Base-by-base conservation (phyloP, 2,888 invertebrate species). In the Zhuqinia jingwanae region DNA sequence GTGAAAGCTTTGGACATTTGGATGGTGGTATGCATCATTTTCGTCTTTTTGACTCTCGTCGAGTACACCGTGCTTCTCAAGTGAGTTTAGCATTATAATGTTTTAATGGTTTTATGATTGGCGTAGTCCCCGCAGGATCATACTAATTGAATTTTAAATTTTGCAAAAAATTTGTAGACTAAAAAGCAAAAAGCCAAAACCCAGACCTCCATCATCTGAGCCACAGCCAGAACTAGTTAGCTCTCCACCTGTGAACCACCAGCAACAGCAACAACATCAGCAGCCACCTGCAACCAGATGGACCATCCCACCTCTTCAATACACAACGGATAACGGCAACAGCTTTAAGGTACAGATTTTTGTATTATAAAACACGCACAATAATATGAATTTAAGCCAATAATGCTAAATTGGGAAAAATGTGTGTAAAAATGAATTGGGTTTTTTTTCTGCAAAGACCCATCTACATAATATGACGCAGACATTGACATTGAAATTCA, bases 1-100 rank as follows among this genome's bases (percentile, higher is more conserved):
- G 90, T 90, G 8, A 90, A 90, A 75, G 91, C 90, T 11, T 75
- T 90, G 75, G 90, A 90, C 58, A 90, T 90, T 68, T 90, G 90
- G 90, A 90, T 90, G 90, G 90, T 90, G 63, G 87, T 89, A 42
- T 91, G 91, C 81, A 90, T 91, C 60, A 88, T 91, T 25, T 90
- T 91, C 56, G 91, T 91, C 42, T 90, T 90, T 79, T 87, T 91
- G 58, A 91, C 91, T 0, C 88, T 91, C 1, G 88, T 91, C 8
- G 91, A 91, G 45, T 90, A 90, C 88, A 90, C 91, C 47, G 88
- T 90, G 22, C 82, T 91, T n/a, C 89, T 91, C 63, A 91, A 91
- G 91, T 91, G 89, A 89, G 86, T 56, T 22, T 17, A n/a, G n/a
- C n/a, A n/a, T n/a, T n/a, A n/a, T n/a, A n/a, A n/a, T n/a, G n/a